A percentile compares a stretch with the other conserved stretches of the same genome.
These are phyloP conservation scores for Oreortyx pictus DNA, from an alignment of 2,797 vertebrate genomes.

Conservation along the genomic window DNA sequence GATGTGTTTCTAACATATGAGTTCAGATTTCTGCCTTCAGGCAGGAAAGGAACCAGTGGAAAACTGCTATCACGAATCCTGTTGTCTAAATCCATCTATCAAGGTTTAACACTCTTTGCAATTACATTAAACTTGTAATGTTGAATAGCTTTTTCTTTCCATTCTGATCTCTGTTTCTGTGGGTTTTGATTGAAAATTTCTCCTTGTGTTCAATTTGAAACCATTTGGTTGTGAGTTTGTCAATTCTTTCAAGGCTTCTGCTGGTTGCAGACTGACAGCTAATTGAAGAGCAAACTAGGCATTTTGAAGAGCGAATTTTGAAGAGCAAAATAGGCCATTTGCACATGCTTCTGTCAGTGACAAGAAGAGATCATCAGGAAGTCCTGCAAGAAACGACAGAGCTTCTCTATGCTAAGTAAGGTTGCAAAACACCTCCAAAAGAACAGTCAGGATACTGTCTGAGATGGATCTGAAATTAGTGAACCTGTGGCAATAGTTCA, in stretches of 20 bases:
- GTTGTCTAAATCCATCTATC: neutral
- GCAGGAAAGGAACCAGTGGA: neutral
- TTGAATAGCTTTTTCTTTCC: neutral
- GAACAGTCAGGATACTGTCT: neutral
- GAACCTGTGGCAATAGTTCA: neutral
- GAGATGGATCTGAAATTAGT: neutral
- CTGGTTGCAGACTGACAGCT: neutral
- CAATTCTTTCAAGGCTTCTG: neutral
- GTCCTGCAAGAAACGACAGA: neutral
- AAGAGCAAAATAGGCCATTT: neutral
- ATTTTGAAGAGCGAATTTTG: too few relatives aligned
- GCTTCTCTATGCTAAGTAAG: neutral
- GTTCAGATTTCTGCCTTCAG: neutral
- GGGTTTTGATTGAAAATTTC: neutral
- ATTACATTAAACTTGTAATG: neutral
- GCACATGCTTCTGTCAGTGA: neutral
- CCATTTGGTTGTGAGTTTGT: neutral
- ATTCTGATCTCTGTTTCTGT: neutral
- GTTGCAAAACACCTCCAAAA: neutral
- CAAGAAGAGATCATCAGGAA: neutral
- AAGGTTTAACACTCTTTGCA: neutral
- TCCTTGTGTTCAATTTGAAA: neutral
- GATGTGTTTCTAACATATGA: neutral
- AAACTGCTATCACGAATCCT: neutral
- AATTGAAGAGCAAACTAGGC: constrained; percentile 3